Base-by-base conservation (phyloP, 2,888 invertebrate species). In the Acronicta psi region DNA sequence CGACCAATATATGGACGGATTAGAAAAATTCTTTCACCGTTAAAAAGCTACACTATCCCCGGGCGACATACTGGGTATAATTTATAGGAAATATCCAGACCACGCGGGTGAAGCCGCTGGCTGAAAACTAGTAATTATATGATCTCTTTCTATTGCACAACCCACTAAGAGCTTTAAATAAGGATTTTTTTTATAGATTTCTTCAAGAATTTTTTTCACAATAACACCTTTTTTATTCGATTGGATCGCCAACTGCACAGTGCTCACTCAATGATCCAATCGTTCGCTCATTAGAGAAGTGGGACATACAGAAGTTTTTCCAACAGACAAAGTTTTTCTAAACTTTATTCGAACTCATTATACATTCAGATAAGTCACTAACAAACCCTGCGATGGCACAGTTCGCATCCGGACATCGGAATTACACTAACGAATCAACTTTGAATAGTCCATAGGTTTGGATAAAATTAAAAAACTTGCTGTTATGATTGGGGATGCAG, bases 371-470 rank as follows among this genome's bases (percentile, higher is more conserved):
- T 82, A 86, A 87, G 79, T 89, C 71, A 61, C 75, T 85, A 87
- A 88, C 86, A 85, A 88, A 83, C 82, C 76, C 71, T 67, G 64
- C 77, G 72, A 76, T 80, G 75, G 59, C 62, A 52, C 66, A 67
- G 47, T 65, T 71, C 65, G 73, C 77, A 66, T 72, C 75, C 79
- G 80, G 73, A 60, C 73, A 72, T 75, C 49, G 73, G 58, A 64
- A 57, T 63, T 69, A 70, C 73, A 71, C 84, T 89, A 90, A 89
- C 85, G 88, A 90, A 85, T 82, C 73, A 88, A 90, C 80, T 89
- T 86, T 79, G 57, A 60, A 64, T 75, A 80, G 75, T 77, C 56
- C 71, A 76, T 70, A 67, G 62, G 50, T 57, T 62, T 53, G 68
- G 51, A 52, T 59, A 44, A 55, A 55, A 63, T 71, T 63, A 51